Percentiles rank a stretch among this genome's conserved stretches.
Evolutionary conservation across 2,113 vertebrate genomes (phyloP).

Genomic region (Periophthalmus modestus): DNA sequence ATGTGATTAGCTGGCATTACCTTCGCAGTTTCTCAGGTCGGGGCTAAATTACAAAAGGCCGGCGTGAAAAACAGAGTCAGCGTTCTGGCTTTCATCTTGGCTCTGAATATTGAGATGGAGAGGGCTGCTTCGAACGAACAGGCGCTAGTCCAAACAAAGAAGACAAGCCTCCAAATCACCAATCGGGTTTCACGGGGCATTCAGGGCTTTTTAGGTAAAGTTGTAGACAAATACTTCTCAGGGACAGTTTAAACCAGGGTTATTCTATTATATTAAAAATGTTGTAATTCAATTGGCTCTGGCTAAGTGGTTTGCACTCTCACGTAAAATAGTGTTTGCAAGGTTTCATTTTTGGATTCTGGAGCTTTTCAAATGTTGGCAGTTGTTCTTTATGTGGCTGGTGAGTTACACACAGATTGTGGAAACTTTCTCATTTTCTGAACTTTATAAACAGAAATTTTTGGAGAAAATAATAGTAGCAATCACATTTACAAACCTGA

Average conservation of each 20-base stretch:
- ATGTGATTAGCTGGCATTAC: slow-evolving; percentile 47
- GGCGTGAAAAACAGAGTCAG: slow-evolving; percentile 12
- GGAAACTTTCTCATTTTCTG: not conserved
- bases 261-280: not conserved
- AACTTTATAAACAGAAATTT: not conserved
- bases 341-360: not conserved
- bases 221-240: not conserved
- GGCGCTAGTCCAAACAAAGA: slow-evolving; percentile 21
- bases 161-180: slow-evolving; percentile 14
- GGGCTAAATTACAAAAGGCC: not conserved
- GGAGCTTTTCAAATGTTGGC: not conserved
- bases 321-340: not conserved
- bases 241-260: not conserved
- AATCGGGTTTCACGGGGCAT: slow-evolving; percentile 32
- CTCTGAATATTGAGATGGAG: slow-evolving; percentile 34
- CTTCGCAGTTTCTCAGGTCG: slow-evolving; percentile 36
- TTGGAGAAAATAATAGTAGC: not conserved
- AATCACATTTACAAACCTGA: too few relatives aligned
- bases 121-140: slow-evolving; percentile 35
- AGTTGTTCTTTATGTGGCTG: not conserved
- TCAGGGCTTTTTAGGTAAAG: not conserved
- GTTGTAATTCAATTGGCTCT: not conserved
- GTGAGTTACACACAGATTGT: not conserved
- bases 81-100: slow-evolving; percentile 36
- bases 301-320: not conserved